Evolutionary conservation across 1,140 invertebrate species (phyloP).

Genomic region (Trichogramma pretiosum): DNA sequence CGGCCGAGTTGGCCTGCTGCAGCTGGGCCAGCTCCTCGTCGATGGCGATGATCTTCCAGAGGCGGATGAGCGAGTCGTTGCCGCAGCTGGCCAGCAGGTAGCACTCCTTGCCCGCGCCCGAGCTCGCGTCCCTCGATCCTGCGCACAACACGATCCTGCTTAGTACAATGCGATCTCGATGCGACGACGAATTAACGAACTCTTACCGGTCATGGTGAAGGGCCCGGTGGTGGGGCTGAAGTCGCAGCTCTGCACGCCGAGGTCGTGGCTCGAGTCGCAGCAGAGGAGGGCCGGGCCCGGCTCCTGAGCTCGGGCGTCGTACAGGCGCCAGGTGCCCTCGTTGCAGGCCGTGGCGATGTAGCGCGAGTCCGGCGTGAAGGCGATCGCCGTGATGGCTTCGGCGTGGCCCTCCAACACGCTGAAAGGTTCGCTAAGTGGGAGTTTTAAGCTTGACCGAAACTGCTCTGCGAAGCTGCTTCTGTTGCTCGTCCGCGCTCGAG

Average conservation of each 20-base stretch:
- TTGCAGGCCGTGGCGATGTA: conserved; percentile 57
- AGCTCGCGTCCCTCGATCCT: conserved; percentile 24
- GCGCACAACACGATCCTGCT: background rate
- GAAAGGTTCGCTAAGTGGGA: too few relatives aligned
- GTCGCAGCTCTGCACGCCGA: conserved; percentile 60
- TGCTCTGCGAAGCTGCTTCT: too few relatives aligned
- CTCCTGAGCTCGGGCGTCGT: conserved; percentile 16
- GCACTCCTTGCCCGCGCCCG: conserved; percentile 25
- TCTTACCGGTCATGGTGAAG: conserved; percentile 28
- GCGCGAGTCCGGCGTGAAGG: conserved; percentile 56
- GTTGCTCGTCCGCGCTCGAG: too few relatives aligned
- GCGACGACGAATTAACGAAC: background rate
- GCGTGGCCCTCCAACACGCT: conserved; percentile 47
- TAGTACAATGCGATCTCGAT: background rate
- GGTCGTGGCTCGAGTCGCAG: conserved; percentile 57
- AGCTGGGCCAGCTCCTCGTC: conserved; percentile 4
- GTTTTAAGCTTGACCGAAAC: too few relatives aligned
- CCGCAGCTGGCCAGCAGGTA: conserved; percentile 61
- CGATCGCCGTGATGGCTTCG: conserved; percentile 53
- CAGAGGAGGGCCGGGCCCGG: conserved; percentile 21
- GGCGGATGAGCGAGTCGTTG: conserved; percentile 61
- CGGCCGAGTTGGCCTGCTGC: too few relatives aligned
- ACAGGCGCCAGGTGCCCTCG: conserved; percentile 52
- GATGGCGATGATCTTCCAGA: conserved; percentile 55
- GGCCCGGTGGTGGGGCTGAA: conserved; percentile 49